A percentile compares a stretch with the other conserved stretches of the same genome.
phyloP scores from a whole-genome alignment of 2,888 invertebrate genomes.

The Spilosoma lubricipeda region DNA sequence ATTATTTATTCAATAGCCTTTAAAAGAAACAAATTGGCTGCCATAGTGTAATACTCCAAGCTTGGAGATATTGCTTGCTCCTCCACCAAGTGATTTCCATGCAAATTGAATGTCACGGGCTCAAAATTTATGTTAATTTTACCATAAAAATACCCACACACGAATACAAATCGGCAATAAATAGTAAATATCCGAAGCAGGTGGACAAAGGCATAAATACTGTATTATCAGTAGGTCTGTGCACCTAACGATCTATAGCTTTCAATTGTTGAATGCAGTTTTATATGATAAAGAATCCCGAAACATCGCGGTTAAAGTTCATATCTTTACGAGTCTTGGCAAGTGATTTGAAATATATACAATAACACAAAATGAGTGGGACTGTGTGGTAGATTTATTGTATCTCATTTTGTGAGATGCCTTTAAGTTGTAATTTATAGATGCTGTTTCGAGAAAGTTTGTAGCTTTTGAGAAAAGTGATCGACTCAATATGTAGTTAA shows the following conservation, averaged over 20 bases:
- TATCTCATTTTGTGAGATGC: constrained; percentile 7
- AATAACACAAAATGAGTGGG: constrained; percentile 29
- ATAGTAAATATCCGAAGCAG: constrained; percentile 1
- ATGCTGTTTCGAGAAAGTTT: neutral
- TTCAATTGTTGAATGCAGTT: constrained; percentile 48
- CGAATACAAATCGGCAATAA: constrained; percentile 5
- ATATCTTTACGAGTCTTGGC: constrained; percentile 59
- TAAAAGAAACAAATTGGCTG: neutral
- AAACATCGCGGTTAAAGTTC: constrained; percentile 60
- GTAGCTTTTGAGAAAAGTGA: neutral
- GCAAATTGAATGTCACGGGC: constrained; percentile 11
- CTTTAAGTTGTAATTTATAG: constrained; percentile 2
- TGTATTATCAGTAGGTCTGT: constrained; percentile 1
- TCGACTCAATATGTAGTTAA: neutral
- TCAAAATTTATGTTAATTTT: constrained; percentile 4
- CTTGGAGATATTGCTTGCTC: neutral
- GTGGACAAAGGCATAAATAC: constrained; percentile 6
- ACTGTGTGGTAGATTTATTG: constrained; percentile 41
- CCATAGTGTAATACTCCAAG: neutral
- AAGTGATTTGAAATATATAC: constrained; percentile 49
- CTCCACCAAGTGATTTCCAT: constrained; percentile 2
- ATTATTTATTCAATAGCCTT: neutral
- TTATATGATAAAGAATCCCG: constrained; percentile 53
- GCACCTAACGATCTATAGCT: constrained; percentile 19
- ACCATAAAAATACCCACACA: constrained; percentile 5